Percentiles rank a stretch among this genome's conserved stretches.
phyloP scores from a whole-genome alignment of 2,113 vertebrate species.

The Coryphaenoides rupestris region DNA sequence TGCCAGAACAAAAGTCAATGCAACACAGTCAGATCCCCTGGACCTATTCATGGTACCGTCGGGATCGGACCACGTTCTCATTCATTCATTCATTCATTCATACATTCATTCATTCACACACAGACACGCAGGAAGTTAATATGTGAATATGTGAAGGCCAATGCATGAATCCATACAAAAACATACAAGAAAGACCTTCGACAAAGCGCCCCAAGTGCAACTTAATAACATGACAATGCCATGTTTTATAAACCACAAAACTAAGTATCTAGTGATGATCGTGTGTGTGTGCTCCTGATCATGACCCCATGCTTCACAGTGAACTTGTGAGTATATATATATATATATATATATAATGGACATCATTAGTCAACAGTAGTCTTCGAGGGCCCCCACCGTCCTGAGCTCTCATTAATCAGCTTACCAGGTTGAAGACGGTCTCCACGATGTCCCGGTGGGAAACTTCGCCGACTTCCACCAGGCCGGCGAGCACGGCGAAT shows the following conservation, averaged over 20 bases:
- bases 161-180: not conserved
- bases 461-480: constrained; percentile 94
- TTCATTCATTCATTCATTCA: not conserved
- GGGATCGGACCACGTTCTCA: not conserved
- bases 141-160: not conserved
- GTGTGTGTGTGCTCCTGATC: no score
- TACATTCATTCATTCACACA: not conserved
- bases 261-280: no score
- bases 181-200: not conserved
- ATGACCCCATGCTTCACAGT: no score
- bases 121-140: not conserved
- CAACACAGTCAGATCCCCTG: no score
- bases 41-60: no score
- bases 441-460: constrained; percentile 91
- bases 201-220: no score
- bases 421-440: constrained; percentile 96
- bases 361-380: no score
- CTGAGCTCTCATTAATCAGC: constrained; percentile 64
- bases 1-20: no score
- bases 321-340: no score
- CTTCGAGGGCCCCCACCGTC: constrained; percentile 39
- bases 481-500: constrained; percentile 88
- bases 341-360: no score
- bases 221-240: no score
- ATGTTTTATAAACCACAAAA: no score